Conservation (phyloP, 2,888 invertebrate genomes). For the Xestia c-nigrum region DNA sequence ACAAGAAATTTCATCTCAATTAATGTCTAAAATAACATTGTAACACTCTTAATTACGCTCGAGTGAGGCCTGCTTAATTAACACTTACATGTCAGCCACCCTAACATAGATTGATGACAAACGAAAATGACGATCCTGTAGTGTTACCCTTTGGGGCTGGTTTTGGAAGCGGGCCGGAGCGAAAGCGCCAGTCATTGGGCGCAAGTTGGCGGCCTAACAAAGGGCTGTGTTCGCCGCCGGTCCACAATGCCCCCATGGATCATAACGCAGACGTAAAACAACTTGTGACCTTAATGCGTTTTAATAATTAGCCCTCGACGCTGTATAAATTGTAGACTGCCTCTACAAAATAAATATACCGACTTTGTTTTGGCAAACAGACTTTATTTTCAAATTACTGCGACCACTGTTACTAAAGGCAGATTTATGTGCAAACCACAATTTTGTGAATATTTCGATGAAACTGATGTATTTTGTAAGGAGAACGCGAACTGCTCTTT, state of each 20-base stretch:
- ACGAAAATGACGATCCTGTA: conserved; percentile 89
- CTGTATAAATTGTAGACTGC: conserved; percentile 53
- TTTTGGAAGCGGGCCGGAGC: conserved; percentile 76
- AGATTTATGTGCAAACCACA: conserved; percentile 26
- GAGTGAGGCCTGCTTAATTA: conserved; percentile 90
- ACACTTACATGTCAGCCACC: conserved; percentile 90
- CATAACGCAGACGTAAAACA: conserved; percentile 83
- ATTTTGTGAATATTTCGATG: conserved; percentile 28
- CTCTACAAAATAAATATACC: conserved; percentile 32
- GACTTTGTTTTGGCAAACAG: conserved; percentile 38
- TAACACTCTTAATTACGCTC: conserved; percentile 90
- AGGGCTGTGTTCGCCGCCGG: conserved; percentile 73
- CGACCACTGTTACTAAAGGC: conserved; percentile 3
- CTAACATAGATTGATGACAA: conserved; percentile 91
- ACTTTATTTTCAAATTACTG: conserved; percentile 25
- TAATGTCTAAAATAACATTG: conserved; percentile 90
- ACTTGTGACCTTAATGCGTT: conserved; percentile 86
- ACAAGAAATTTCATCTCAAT: conserved; percentile 90
- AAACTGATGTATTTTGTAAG: conserved; percentile 28
- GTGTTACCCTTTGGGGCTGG: conserved; percentile 83
- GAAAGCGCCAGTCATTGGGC: conserved; percentile 87
- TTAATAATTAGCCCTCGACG: conserved; percentile 85
- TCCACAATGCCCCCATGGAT: conserved; percentile 80
- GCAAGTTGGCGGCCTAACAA: conserved; percentile 84
- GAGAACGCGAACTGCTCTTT: conserved; percentile 30